Conservation (phyloP, 2,797 vertebrate genomes). For the Pseudomugil gertrudae region DNA sequence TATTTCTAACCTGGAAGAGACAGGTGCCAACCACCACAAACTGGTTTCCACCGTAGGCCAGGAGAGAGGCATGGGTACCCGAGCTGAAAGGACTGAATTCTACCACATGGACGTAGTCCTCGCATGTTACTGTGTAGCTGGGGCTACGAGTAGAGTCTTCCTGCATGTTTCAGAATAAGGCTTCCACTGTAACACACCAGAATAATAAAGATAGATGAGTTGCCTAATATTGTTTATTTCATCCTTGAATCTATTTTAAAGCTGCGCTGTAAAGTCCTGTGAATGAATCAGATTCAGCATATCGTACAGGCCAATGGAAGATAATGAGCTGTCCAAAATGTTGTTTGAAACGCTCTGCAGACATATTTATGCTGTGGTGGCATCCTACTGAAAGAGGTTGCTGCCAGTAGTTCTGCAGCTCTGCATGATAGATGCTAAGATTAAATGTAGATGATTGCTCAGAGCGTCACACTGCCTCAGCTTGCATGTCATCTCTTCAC, state of each 20-base stretch:
- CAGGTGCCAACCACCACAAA: conserved; percentile 90
- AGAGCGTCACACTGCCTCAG: background rate
- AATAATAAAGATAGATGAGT: background rate
- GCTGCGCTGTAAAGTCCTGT: background rate
- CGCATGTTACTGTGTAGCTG: conserved; percentile 91
- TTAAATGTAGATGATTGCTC: accelerated
- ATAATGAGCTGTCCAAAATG: background rate
- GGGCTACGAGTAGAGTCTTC: conserved; percentile 84
- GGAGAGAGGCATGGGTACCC: conserved; percentile 85
- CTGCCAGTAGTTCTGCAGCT: background rate
- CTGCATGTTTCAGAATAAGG: conserved; percentile 80
- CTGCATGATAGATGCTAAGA: background rate
- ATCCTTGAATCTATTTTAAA: background rate
- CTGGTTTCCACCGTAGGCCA: conserved; percentile 93
- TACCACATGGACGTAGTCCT: conserved; percentile 93
- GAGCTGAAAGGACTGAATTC: conserved; percentile 94
- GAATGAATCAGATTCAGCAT: background rate
- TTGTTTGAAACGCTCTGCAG: background rate
- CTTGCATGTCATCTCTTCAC: too few relatives aligned
- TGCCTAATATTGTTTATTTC: background rate
- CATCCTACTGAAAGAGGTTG: background rate
- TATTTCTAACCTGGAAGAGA: conserved; percentile 87
- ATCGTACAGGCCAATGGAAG: too few relatives aligned
- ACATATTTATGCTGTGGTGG: background rate
- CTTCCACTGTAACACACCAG: conserved; percentile 12